A percentile compares a stretch with the other conserved stretches of the same genome.
Evolutionary conservation across 2,113 vertebrate genomes (phyloP).

Genomic region (Pluvianellus socialis): DNA sequence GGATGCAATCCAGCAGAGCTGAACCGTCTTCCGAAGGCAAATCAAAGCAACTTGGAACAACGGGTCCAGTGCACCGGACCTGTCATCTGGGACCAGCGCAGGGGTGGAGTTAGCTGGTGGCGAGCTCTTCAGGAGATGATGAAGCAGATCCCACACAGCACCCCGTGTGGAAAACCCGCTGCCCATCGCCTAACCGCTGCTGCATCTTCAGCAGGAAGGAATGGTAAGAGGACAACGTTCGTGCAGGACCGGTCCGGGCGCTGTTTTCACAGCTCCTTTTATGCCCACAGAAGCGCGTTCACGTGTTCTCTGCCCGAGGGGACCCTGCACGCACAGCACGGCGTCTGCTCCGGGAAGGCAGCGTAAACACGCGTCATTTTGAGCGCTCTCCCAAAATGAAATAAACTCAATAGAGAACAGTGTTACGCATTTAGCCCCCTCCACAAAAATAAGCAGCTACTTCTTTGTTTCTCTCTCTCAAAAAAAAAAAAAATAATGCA

Average conservation of each 20-base stretch:
- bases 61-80: rapidly evolving
- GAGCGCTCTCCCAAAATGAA: background rate
- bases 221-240: rapidly evolving
- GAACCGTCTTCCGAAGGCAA: rapidly evolving
- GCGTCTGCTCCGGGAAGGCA: rapidly evolving
- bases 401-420: background rate
- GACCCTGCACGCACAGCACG: rapidly evolving
- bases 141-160: background rate
- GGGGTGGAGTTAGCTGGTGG: background rate
- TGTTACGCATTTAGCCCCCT: background rate
- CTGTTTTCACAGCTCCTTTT: background rate
- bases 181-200: background rate
- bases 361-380: rapidly evolving
- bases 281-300: background rate
- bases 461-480: background rate
- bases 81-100: background rate
- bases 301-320: background rate
- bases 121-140: rapidly evolving
- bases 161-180: rapidly evolving
- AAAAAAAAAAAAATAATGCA: background rate
- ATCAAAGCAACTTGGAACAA: background rate
- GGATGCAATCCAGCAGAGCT: background rate
- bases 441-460: background rate
- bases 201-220: background rate
- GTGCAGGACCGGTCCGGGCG: background rate